phyloP scores from a whole-genome alignment of 2,888 invertebrate species.

The Drosophila paucipuncta region DNA sequence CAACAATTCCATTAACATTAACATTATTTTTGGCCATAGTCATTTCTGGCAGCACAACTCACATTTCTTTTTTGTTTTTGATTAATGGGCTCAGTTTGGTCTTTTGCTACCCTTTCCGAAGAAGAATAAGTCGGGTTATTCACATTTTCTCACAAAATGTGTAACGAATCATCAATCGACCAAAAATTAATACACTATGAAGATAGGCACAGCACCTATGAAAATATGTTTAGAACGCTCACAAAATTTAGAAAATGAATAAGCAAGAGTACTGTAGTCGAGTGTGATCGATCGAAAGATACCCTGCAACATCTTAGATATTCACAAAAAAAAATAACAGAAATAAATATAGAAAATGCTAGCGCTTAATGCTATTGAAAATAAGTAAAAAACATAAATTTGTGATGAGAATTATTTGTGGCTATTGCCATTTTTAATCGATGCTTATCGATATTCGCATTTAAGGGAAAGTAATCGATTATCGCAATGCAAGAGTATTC shows the following conservation, averaged over 20 bases:
- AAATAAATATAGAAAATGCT: neutral
- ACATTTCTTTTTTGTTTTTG: conserved; percentile 42
- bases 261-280: neutral
- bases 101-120: conserved; percentile 1
- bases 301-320: neutral
- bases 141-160: neutral
- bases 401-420: neutral
- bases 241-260: neutral
- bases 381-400: neutral
- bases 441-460: neutral
- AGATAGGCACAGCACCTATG: neutral
- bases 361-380: neutral
- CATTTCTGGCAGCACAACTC: conserved; percentile 23
- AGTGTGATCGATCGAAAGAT: neutral
- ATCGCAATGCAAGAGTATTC: neutral
- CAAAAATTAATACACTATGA: neutral
- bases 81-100: conserved; percentile 55
- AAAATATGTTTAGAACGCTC: neutral
- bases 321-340: neutral
- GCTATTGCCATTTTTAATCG: neutral
- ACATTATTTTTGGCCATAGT: conserved; percentile 30
- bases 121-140: neutral
- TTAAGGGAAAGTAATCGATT: neutral
- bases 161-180: neutral
- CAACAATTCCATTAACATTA: conserved; percentile 45